These are phyloP conservation scores for Siphamia tubifer DNA, from an alignment of 2,113 vertebrate species.

Conservation along the genomic window DNA sequence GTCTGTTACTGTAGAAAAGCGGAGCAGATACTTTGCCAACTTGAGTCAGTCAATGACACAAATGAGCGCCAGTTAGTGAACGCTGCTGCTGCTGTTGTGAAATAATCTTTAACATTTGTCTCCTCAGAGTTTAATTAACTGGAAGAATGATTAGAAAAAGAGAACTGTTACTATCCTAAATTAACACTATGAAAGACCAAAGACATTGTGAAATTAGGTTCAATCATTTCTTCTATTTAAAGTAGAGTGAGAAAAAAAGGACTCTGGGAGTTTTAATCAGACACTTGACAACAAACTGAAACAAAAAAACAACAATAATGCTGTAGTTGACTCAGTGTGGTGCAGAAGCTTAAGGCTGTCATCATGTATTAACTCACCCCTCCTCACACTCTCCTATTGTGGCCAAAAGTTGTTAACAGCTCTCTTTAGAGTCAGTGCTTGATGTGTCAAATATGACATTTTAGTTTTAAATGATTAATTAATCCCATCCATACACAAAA, in stretches of 20 bases:
- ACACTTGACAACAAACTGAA: background rate
- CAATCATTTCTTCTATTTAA: background rate
- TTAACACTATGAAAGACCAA: background rate
- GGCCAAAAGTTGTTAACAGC: too few relatives aligned
- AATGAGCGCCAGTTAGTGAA: background rate
- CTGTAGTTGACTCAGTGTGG: background rate
- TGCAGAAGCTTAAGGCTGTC: background rate
- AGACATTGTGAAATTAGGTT: constrained; percentile 1
- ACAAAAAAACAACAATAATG: too few relatives aligned
- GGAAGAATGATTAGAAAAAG: background rate
- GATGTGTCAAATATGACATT: too few relatives aligned
- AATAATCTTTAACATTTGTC: background rate
- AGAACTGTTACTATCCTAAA: background rate
- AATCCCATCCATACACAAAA: too few relatives aligned
- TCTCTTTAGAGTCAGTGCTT: too few relatives aligned
- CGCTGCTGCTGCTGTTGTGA: background rate
- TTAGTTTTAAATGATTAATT: too few relatives aligned
- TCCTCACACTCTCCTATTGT: too few relatives aligned
- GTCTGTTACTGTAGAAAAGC: too few relatives aligned
- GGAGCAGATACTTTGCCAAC: too few relatives aligned
- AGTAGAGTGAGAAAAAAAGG: background rate
- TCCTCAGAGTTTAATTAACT: constrained; percentile 15
- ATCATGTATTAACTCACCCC: too few relatives aligned
- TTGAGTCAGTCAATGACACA: too few relatives aligned
- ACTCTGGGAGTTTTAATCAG: background rate